Evolutionary conservation across 2,888 invertebrate species (phyloP), one percentile per base, ranked within the genome.

Genomic region (Drosophila ustulata): DNA sequence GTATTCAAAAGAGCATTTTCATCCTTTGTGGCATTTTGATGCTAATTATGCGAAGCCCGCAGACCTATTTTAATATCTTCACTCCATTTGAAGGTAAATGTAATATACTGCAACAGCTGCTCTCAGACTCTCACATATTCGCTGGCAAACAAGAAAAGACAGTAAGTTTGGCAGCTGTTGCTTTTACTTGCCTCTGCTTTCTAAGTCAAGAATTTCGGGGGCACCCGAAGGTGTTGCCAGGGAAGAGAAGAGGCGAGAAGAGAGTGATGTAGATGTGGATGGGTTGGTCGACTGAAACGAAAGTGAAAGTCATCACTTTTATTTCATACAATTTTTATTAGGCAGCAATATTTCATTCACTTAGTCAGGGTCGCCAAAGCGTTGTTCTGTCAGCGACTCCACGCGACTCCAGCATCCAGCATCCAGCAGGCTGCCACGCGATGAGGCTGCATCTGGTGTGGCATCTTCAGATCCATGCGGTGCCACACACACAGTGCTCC

Each of bases 271-370:
- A 13, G 8, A 7, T 13, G 25, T 52, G 51, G 51, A 26, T 39
- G 30, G 55, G 32, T 49, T 49, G 39, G 26, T 11, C 49, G 47
- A 13, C 45, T 25, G 28, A 41, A 53, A 30, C 56, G 67, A 88
- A 83, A 83, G 75, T 83, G 89, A 84, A 84, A 84, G 84, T 88
- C 88, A 89, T 89, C 84, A 85, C 89, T 82, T 85, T 88, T 85
- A 88, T 85, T 82, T 89, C 88, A 85, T 85, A 82, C 80, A 84
- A 84, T 73, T 84, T 84, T 87, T 87, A 89, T 84, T 79, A 87
- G 88, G 82, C 80, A 73, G 65, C 74, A 74, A 85, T 85, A 85
- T 85, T 85, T 85, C 84, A 85, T 85, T 88, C 88, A 88, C 82
- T 85, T 88, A 88, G 89, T 52, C 64, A 23, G 63, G 62, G 61